A percentile compares a stretch with the other conserved stretches of the same genome.
Evolutionary conservation across 2,113 vertebrate species (phyloP).

Genomic region (Archocentrus centrarchus): DNA sequence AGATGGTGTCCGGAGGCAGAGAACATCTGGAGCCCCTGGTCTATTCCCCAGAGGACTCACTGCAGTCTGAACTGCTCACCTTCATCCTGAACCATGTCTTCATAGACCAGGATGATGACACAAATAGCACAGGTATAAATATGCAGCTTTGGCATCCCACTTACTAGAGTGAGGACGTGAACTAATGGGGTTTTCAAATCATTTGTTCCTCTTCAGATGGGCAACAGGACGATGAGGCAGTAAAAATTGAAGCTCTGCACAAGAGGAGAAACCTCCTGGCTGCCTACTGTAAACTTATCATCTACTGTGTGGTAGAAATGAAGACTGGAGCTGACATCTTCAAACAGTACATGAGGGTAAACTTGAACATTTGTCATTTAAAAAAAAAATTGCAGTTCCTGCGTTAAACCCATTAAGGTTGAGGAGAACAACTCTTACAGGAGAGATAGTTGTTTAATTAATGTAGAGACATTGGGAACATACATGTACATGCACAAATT

Average conservation of each 20-base stretch:
- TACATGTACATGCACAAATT: not conserved
- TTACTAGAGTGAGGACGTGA: not conserved
- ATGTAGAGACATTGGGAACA: not conserved
- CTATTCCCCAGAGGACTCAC: constrained; percentile 94
- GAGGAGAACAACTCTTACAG: not conserved
- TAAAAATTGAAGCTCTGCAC: constrained; percentile 98
- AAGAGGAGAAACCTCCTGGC: constrained; percentile 98
- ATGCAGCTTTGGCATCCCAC: not conserved
- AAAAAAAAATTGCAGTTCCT: not conserved
- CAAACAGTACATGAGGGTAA: constrained; percentile 99
- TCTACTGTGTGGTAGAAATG: constrained; percentile 99
- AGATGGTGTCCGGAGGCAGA: constrained; percentile 95
- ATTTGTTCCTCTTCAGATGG: constrained; percentile 83
- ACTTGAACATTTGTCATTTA: not conserved
- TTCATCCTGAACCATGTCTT: constrained; percentile 99
- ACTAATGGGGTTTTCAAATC: not conserved
- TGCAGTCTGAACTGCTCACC: constrained; percentile 94
- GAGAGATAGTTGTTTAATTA: not conserved
- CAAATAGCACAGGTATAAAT: constrained; percentile 89
- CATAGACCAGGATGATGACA: constrained; percentile 98
- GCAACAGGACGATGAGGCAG: constrained; percentile 97
- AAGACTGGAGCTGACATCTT: constrained; percentile 98
- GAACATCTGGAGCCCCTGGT: constrained; percentile 95
- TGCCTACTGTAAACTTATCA: constrained; percentile 98
- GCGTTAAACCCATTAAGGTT: not conserved